Evolutionary conservation across 2,888 invertebrate genomes (phyloP).

Genomic region (Chloromyia formosa): DNA sequence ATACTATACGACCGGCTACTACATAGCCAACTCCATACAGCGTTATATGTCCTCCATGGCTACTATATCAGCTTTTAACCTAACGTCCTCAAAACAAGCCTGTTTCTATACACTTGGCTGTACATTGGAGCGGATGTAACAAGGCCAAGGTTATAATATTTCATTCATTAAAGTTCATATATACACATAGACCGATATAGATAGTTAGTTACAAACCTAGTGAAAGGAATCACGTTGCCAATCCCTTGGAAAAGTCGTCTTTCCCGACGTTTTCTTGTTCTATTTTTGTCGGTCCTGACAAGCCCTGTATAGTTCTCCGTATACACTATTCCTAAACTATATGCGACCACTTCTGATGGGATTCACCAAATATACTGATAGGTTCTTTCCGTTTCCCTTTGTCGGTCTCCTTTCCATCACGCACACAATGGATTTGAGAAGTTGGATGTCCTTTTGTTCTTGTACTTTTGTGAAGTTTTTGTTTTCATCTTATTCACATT

Average conservation of each 20-base stretch:
- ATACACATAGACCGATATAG: no score
- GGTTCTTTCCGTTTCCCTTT: not conserved
- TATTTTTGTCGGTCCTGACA: not conserved
- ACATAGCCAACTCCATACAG: no score
- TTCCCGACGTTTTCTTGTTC: constrained; percentile 12
- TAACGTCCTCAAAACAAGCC: not conserved
- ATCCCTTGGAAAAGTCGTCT: not conserved
- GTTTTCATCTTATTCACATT: not conserved
- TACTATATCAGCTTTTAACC: no score
- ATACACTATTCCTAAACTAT: no score
- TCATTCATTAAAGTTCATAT: constrained; percentile 7
- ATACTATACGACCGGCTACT: no score
- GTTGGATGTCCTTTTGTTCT: constrained; percentile 1
- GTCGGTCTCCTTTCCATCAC: not conserved
- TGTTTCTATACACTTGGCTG: not conserved
- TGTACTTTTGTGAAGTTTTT: constrained; percentile 1
- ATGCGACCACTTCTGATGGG: not conserved
- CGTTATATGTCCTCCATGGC: no score
- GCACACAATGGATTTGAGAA: not conserved
- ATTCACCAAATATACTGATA: not conserved
- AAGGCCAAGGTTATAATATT: constrained; percentile 37
- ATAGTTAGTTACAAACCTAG: no score
- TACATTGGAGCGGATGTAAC: constrained; percentile 30
- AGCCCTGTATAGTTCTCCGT: not conserved
- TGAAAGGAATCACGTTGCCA: constrained; percentile 30